phyloP scores from a whole-genome alignment of 2,888 invertebrate species.

The Dolichopus griseipennis region DNA sequence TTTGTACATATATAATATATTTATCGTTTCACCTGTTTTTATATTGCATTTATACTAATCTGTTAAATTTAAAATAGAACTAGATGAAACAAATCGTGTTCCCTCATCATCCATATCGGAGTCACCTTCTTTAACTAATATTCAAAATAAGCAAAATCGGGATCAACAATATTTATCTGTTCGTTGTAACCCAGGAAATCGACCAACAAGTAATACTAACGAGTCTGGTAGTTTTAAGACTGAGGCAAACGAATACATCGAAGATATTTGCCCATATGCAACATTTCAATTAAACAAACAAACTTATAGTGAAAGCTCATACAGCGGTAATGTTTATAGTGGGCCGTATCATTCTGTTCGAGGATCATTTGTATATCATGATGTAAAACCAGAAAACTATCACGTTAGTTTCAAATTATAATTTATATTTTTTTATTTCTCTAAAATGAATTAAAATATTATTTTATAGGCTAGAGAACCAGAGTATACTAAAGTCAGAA shows the following conservation, averaged over 20 bases:
- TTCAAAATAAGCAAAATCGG: slow-evolving; percentile 71
- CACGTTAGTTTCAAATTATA: slow-evolving; percentile 31
- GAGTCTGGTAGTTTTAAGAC: slow-evolving; percentile 51
- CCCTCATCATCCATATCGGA: slow-evolving; percentile 54
- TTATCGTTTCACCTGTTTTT: background rate
- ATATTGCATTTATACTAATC: background rate
- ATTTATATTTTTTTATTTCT: background rate
- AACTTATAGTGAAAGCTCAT: slow-evolving; percentile 80
- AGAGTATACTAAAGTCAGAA: slow-evolving; percentile 72
- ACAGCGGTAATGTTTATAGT: slow-evolving; percentile 80
- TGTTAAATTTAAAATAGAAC: slow-evolving; percentile 35
- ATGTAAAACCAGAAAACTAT: slow-evolving; percentile 58
- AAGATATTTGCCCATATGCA: slow-evolving; percentile 88
- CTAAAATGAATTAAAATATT: background rate
- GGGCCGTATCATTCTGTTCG: slow-evolving; percentile 79
- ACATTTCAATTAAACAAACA: slow-evolving; percentile 84
- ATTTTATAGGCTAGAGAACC: slow-evolving; percentile 54
- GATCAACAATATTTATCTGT: slow-evolving; percentile 70
- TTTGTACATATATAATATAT: background rate
- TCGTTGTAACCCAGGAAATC: slow-evolving; percentile 49
- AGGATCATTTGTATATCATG: slow-evolving; percentile 82
- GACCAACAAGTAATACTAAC: slow-evolving; percentile 42
- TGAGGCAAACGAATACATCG: slow-evolving; percentile 66
- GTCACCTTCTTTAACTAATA: slow-evolving; percentile 66
- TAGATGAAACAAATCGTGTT: slow-evolving; percentile 43